phyloP scores from a whole-genome alignment of 2,113 vertebrate genomes.

The Podarcis cretensis region DNA sequence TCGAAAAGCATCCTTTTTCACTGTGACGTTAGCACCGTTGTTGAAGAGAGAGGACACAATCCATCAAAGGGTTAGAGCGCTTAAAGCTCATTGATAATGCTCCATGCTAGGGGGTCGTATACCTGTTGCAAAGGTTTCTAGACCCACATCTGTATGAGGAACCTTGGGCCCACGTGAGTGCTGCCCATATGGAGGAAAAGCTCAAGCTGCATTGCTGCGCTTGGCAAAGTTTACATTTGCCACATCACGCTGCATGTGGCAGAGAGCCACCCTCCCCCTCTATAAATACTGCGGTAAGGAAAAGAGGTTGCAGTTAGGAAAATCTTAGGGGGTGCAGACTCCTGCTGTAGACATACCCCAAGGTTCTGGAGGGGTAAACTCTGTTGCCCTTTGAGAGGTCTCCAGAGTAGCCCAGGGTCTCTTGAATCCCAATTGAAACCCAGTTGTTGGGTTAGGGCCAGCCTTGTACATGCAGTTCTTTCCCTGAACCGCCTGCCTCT shows the following conservation, averaged over 20 bases:
- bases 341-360: background rate
- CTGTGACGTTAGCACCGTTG: slow-evolving; percentile 83
- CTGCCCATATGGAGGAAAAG: background rate
- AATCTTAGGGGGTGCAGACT: background rate
- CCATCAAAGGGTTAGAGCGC: slow-evolving; percentile 66
- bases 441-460: background rate
- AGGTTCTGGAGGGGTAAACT: background rate
- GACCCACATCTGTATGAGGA: background rate
- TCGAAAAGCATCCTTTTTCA: slow-evolving; percentile 66
- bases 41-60: slow-evolving; percentile 38
- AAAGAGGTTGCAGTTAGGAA: background rate
- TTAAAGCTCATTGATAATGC: slow-evolving; percentile 17
- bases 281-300: background rate
- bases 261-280: background rate
- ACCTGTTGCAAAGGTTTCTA: background rate
- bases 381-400: background rate
- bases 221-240: background rate
- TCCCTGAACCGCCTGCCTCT: background rate
- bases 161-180: background rate
- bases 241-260: too few relatives aligned
- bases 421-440: background rate
- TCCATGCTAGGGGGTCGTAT: background rate
- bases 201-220: background rate
- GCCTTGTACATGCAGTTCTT: background rate
- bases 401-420: background rate